Evolutionary conservation across 2,113 vertebrate species (phyloP), one percentile per base, ranked within the genome.

Genomic region (Cephalopterus ornatus): DNA sequence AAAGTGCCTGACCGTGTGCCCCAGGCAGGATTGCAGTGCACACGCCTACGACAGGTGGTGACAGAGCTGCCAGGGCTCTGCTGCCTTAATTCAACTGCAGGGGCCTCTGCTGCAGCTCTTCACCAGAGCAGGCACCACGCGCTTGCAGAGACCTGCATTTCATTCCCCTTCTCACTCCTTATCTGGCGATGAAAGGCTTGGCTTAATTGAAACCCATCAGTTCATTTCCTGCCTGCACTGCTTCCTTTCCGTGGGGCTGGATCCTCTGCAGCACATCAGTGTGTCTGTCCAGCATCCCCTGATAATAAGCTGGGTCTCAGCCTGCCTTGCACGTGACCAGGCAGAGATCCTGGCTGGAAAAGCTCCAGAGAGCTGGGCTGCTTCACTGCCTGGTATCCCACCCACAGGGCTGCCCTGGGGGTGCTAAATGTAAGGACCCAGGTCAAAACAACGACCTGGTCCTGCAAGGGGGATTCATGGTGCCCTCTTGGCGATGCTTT

Each of bases 181-280:
- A 27, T 28, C 9, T 4, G 35, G 79, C 3, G 8, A 73, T 14
- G 17, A 71, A 70, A 56, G 32, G 56, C 52, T 66, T 0, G 4
- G 41, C 41, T 75, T 74, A 63, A 95, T 81, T 83, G 67, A 61
- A 79, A 32, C 24, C 49, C 68, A 81, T 95, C 50, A 84, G 44
- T 37, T 89, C 55, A 67, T 93, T 95, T 96, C 89, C 88, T 89
- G 58, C 71, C 88, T 63, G 58, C 39, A 1, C 33, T 56, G n/a
- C 67, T 89, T 93, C 81, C 88, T 76, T 23, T 46, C 81, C 24
- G 49, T 8, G 44, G 73, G 37, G 12, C 73, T 75, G 96, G 24
- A 39, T 56, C 62, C 87, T 35, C 74, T 65, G 35, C 74, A 53
- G 35, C 15, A n/a, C 56, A 23, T 21, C 61, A 35, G 53, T 7